A percentile compares a stretch with the other conserved stretches of the same genome.
Conservation (phyloP, 1,140 invertebrate genomes). For the Anastrepha ludens region DNA sequence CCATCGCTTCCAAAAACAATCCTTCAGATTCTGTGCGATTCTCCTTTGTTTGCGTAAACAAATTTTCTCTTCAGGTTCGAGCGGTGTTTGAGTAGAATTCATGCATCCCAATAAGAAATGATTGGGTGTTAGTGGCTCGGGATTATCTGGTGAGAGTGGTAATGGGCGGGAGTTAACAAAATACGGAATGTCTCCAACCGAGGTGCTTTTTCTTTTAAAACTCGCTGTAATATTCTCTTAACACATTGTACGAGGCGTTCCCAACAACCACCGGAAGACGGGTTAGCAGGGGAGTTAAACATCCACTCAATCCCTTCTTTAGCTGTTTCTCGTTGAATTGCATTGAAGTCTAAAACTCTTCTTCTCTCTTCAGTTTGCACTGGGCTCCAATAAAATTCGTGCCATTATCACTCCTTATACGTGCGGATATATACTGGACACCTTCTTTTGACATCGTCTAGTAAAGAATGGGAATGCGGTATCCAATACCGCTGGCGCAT, state of each 20-base stretch:
- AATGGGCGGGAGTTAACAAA: conserved; percentile 61
- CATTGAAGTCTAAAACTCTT: conserved; percentile 28
- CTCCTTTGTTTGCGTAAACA: too few species aligned
- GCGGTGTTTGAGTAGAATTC: too few species aligned
- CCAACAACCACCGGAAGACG: conserved; percentile 61
- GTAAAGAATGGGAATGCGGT: background rate
- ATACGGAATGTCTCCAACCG: conserved; percentile 55
- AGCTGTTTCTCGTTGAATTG: conserved; percentile 39
- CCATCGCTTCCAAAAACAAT: too few species aligned
- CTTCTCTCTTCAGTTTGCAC: background rate
- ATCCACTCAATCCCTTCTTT: conserved; percentile 52
- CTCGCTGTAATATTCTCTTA: conserved; percentile 56
- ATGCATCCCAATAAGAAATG: too few species aligned
- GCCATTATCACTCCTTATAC: conserved; percentile 54
- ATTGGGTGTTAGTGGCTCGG: conserved; percentile 42
- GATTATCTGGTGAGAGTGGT: conserved; percentile 61
- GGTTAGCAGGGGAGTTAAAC: conserved; percentile 53
- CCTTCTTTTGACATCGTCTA: background rate
- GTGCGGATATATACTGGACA: background rate
- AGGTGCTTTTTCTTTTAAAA: conserved; percentile 58
- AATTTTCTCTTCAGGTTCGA: too few species aligned
- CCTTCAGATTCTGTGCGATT: too few species aligned
- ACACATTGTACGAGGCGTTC: conserved; percentile 61
- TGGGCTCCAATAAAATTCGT: conserved; percentile 55
- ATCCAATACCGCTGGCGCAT: conserved; percentile 54